phyloP scores from a whole-genome alignment of 1,140 invertebrate genomes.

The Drosophila sechellia region DNA sequence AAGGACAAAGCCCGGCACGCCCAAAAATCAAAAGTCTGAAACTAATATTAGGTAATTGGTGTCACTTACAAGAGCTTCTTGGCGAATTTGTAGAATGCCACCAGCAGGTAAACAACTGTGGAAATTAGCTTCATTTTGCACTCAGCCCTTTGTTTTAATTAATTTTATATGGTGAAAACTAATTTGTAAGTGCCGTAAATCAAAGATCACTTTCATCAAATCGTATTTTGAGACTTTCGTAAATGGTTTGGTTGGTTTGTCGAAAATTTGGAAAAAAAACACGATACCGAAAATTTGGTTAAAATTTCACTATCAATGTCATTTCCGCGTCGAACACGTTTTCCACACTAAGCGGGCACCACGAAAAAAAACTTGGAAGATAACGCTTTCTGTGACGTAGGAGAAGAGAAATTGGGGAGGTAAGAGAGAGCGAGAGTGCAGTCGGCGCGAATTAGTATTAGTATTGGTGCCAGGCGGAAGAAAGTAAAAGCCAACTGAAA shows the following conservation, averaged over 20 bases:
- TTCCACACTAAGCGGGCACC: constrained; percentile 63
- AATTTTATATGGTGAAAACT: constrained; percentile 9
- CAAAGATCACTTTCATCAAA: constrained; percentile 27
- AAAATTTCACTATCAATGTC: constrained; percentile 80
- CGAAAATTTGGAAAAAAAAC: constrained; percentile 15
- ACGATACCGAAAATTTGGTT: constrained; percentile 18
- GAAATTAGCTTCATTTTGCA: constrained; percentile 72
- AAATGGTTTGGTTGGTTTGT: constrained; percentile 8
- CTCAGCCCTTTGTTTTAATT: constrained; percentile 5
- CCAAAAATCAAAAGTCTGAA: constrained; percentile 5
- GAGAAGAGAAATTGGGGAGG: constrained; percentile 9
- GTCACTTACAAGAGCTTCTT: constrained; percentile 78
- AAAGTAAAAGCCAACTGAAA: constrained; percentile 55
- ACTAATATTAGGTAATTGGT: constrained; percentile 44
- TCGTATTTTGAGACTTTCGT: not conserved
- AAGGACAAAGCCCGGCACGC: constrained; percentile 31
- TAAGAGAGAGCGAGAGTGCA: constrained; percentile 37
- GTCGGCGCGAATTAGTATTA: constrained; percentile 2
- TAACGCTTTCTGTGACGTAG: constrained; percentile 50
- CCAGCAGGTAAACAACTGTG: constrained; percentile 60
- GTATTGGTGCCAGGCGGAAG: constrained; percentile 12
- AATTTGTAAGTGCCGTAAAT: constrained; percentile 15
- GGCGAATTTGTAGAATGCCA: constrained; percentile 70
- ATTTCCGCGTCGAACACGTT: constrained; percentile 79
- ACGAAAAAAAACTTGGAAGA: constrained; percentile 43